Evolutionary conservation across 2,888 invertebrate genomes (phyloP).

Genomic region (Idaea dimidiata): DNA sequence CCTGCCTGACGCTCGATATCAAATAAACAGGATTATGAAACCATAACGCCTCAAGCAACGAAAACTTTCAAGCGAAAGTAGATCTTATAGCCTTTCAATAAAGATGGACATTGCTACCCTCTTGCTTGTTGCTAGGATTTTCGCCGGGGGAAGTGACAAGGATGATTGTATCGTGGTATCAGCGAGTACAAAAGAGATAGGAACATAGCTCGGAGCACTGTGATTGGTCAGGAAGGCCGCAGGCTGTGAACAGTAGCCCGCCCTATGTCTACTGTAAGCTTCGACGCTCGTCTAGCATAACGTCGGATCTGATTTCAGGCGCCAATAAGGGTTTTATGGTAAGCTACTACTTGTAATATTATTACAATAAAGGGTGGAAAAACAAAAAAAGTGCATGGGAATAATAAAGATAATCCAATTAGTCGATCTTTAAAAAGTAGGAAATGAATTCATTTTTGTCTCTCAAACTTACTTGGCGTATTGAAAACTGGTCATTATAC

Average conservation of each 20-base stretch:
- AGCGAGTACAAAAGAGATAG: slow-evolving; percentile 51
- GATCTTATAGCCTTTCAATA: slow-evolving; percentile 38
- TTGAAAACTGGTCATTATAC: too few species aligned
- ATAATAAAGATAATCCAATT: too few species aligned
- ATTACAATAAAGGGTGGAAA: too few species aligned
- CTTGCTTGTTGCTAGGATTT: slow-evolving; percentile 63
- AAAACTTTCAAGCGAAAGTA: slow-evolving; percentile 38
- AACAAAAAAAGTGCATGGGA: too few species aligned
- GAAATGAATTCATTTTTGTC: too few species aligned
- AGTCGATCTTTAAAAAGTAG: too few species aligned
- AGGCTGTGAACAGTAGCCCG: slow-evolving; percentile 81
- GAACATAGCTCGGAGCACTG: slow-evolving; percentile 79
- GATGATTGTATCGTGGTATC: slow-evolving; percentile 54
- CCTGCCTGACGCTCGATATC: slow-evolving; percentile 80
- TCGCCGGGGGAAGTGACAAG: slow-evolving; percentile 74
- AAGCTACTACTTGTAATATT: neutral
- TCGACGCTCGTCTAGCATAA: slow-evolving; percentile 57
- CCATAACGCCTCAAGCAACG: slow-evolving; percentile 62
- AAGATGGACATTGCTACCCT: slow-evolving; percentile 48
- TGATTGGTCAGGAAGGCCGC: slow-evolving; percentile 82
- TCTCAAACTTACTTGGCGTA: too few species aligned
- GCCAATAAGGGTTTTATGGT: neutral
- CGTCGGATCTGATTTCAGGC: slow-evolving; percentile 41
- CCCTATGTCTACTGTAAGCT: slow-evolving; percentile 81
- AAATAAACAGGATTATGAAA: slow-evolving; percentile 68